phyloP scores from a whole-genome alignment of 1,140 invertebrate genomes.

The Drosophila insularis region DNA sequence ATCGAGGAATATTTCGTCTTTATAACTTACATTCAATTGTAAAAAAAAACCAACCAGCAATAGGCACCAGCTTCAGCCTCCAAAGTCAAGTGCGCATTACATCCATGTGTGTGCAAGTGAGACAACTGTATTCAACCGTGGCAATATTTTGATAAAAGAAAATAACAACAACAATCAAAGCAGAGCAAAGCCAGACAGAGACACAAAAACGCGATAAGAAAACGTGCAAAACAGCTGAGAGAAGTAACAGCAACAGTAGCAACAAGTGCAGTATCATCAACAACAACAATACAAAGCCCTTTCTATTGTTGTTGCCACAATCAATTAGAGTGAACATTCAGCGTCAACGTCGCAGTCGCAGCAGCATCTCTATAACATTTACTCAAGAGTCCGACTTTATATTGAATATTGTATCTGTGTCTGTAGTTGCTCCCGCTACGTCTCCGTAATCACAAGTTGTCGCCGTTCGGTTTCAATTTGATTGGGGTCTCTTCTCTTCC shows the following conservation, averaged over 20 bases:
- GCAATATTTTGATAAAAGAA: slow-evolving; percentile 5
- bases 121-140: not conserved
- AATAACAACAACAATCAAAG: not conserved
- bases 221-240: slow-evolving; percentile 71
- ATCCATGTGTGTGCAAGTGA: slow-evolving; percentile 32
- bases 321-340: slow-evolving; percentile 52
- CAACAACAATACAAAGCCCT: slow-evolving; percentile 33
- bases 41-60: slow-evolving; percentile 50
- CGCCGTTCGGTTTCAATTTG: slow-evolving; percentile 4
- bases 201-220: slow-evolving; percentile 51
- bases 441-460: slow-evolving; percentile 63
- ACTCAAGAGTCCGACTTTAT: slow-evolving; percentile 38
- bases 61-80: slow-evolving; percentile 21
- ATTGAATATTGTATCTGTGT: slow-evolving; percentile 44
- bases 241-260: slow-evolving; percentile 48
- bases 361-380: slow-evolving; percentile 45
- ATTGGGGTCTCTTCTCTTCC: slow-evolving; percentile 7
- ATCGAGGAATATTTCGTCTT: slow-evolving; percentile 57
- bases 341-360: slow-evolving; percentile 39
- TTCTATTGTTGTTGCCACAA: slow-evolving; percentile 50
- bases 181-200: slow-evolving; percentile 17
- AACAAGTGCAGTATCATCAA: slow-evolving; percentile 43
- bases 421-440: slow-evolving; percentile 59
- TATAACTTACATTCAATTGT: slow-evolving; percentile 36
- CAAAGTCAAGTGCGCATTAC: slow-evolving; percentile 45